Evolutionary conservation across 2,888 invertebrate genomes (phyloP).

Genomic region (Andrena praecox): DNA sequence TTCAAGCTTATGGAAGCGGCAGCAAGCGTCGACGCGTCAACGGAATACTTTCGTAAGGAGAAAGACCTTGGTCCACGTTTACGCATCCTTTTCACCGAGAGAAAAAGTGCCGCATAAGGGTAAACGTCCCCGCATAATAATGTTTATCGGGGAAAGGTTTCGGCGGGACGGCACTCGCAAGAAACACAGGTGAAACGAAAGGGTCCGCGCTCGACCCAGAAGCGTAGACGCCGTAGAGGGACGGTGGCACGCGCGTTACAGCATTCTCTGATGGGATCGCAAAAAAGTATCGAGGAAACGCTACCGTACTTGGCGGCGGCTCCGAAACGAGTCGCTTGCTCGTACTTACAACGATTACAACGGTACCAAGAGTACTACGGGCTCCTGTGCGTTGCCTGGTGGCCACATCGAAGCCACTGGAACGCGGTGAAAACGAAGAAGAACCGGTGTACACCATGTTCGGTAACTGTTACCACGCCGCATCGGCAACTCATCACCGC

Average conservation of each 20-base stretch:
- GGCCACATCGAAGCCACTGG: slow-evolving; percentile 51
- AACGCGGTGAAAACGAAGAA: slow-evolving; percentile 69
- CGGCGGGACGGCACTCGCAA: slow-evolving; percentile 7
- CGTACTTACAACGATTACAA: slow-evolving; percentile 70
- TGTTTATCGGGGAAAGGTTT: slow-evolving; percentile 37
- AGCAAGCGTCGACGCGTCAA: too few relatives aligned
- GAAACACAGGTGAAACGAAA: slow-evolving; percentile 55
- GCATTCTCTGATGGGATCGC: slow-evolving; percentile 44
- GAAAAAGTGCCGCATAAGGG: slow-evolving; percentile 11
- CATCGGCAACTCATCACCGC: slow-evolving; percentile 33
- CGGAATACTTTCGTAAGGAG: too few relatives aligned
- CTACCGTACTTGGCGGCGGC: slow-evolving; percentile 63
- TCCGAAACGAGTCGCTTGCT: slow-evolving; percentile 64
- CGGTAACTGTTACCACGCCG: slow-evolving; percentile 53
- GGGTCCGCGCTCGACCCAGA: slow-evolving; percentile 50
- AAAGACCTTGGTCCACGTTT: slow-evolving; percentile 6
- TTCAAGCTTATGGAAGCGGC: not conserved
- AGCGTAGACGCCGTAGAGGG: slow-evolving; percentile 40
- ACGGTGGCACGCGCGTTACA: slow-evolving; percentile 61
- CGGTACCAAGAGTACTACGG: slow-evolving; percentile 79
- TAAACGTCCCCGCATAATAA: slow-evolving; percentile 24
- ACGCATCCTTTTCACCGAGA: not conserved
- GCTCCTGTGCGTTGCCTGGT: slow-evolving; percentile 41
- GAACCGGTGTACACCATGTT: slow-evolving; percentile 65
- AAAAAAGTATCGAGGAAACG: slow-evolving; percentile 59